Evolutionary conservation across 2,888 invertebrate genomes (phyloP), one percentile per base, ranked within the genome.

Genomic region (Xanthia icteritia): DNA sequence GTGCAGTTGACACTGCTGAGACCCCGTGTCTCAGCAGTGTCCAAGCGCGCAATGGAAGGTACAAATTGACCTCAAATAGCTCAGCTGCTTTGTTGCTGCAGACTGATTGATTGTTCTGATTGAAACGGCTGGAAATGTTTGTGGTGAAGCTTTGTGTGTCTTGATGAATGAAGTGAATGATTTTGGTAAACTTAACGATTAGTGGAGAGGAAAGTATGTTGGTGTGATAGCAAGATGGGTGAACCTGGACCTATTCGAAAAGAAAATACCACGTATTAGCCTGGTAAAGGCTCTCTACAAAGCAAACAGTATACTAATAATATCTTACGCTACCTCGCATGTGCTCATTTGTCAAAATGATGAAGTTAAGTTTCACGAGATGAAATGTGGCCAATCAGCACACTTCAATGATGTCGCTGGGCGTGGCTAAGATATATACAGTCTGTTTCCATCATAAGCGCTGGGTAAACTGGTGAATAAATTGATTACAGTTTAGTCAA

Each of bases 1-100:
- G 75, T 87, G 86, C 88, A 76, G 67, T 77, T 88, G 86, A 86
- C 88, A 86, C 64, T 79, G 84, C 84, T 76, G 23, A n/a, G n/a
- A n/a, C n/a, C n/a, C n/a, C 61, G 36, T 76, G n/a, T n/a, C n/a
- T n/a, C n/a, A n/a, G n/a, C 73, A 68, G 65, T 65, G 64, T 54
- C 58, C 64, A 15, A 58, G 9, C 23, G n/a, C 42, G 61, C 45
- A 65, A 61, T 81, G 76, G 81, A 81, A 86, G 76, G 68, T 68
- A 70, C 71, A 76, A 56, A 72, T 66, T 77, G 64, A 73, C 75
- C 72, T 73, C 81, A 81, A 72, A 60, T 61, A 61, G 61, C 51
- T 61, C 51, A 73, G 27, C 51, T 60, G 60, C 60, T 81, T 73
- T 60, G 73, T 15, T 51, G 45, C 45, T 51, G 68, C 51, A 60